Conservation (phyloP, 2,113 vertebrate genomes). For the Pituophis catenifer region DNA sequence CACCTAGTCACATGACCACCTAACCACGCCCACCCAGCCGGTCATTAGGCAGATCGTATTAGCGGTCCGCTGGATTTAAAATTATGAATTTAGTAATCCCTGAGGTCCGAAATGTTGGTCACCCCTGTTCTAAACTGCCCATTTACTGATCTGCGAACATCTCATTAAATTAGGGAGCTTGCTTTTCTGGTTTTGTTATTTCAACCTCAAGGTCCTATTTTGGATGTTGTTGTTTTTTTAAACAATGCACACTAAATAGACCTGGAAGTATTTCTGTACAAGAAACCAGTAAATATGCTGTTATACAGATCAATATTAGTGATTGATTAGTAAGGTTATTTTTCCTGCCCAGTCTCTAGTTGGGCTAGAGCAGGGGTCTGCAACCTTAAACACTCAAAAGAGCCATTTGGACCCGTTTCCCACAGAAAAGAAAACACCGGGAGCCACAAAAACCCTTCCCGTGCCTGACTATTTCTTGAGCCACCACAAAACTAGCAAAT, state of each 20-base stretch:
- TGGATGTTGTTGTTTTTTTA: background rate
- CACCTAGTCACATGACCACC: too few relatives aligned
- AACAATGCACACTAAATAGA: background rate
- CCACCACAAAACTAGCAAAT: accelerated
- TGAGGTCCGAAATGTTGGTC: too few relatives aligned
- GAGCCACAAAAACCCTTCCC: too few relatives aligned
- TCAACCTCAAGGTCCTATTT: background rate
- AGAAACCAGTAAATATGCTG: background rate
- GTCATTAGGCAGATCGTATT: too few relatives aligned
- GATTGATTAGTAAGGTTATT: background rate
- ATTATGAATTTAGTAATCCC: too few relatives aligned
- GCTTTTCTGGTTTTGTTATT: background rate
- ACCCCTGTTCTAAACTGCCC: background rate
- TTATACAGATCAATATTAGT: background rate
- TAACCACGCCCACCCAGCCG: too few relatives aligned
- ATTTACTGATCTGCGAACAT: background rate
- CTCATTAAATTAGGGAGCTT: background rate
- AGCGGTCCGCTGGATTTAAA: too few relatives aligned
- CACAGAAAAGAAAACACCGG: too few relatives aligned
- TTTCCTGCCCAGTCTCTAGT: background rate
- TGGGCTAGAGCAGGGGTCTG: background rate
- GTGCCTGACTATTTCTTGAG: too few relatives aligned
- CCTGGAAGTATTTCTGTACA: background rate
- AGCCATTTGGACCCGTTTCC: too few relatives aligned
- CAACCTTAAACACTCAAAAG: too few relatives aligned